Evolutionary conservation across 2,888 invertebrate genomes (phyloP), one percentile per base, ranked within the genome.

Genomic region (Phytoseiulus persimilis): DNA sequence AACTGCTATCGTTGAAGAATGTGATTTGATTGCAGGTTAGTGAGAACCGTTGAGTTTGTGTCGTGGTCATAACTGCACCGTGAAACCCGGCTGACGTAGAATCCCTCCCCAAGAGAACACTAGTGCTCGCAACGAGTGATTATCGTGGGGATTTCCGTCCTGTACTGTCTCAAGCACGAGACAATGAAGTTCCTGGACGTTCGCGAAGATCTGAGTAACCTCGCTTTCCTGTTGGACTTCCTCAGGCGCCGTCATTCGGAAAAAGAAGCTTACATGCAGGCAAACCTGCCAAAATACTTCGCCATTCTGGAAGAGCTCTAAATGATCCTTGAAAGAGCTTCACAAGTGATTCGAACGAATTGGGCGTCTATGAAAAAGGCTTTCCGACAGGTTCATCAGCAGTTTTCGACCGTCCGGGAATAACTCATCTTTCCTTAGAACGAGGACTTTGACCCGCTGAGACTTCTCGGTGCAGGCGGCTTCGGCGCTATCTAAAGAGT

Each of bases 251-350:
- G 31, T 87, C 45, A 32, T 23, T 33, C 87, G 32, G 23, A 45
- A 1, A 39, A 87, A 18, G 33, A 28, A 23, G 31, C 33, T 9
- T 39, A 31, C 45, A 33, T 87, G 39, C 87, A 87, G 31, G 45
- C 87, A 2, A 32, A 87, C 45, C 23, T 87, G 9, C 45, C n/a
- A 23, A 87, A 33, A 23, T 87, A 39, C n/a, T 33, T 87, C 5
- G 87, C 87, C 33, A 87, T 87, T 14, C 32, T 45, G n/a, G 87
- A 87, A 11, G 87, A 87, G 33, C 32, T 87, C n/a, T 87, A 39
- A 11, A n/a, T 28, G n/a, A 33, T 87, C n/a, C 33, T 87, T n/a
- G 87, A 87, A n/a, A 32, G 23, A 32, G 87, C 87, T 9, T 11
- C 87, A 6, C 87, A 87, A 39, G 87, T 87, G 5, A 87, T 45